Percentiles rank a stretch among this genome's conserved stretches.
phyloP scores from a whole-genome alignment of 1,140 invertebrate genomes.

The Trachelipus rathkii region DNA sequence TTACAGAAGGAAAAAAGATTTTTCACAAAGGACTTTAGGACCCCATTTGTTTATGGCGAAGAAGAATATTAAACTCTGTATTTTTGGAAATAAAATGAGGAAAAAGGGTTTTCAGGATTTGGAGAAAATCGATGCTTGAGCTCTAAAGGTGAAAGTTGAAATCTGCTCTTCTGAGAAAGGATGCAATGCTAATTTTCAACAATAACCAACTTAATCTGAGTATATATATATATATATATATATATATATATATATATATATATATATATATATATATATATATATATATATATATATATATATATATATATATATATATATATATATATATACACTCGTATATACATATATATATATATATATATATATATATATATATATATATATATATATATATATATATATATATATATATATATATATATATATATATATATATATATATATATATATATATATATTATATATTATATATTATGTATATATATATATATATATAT shows the following conservation, averaged over 20 bases:
- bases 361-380: constrained; percentile 13
- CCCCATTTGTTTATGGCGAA: too few species aligned
- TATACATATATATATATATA: constrained; percentile 7
- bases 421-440: constrained; percentile 13
- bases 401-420: constrained; percentile 11
- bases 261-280: constrained; percentile 8
- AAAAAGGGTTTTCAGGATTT: too few species aligned
- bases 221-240: constrained; percentile 5
- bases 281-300: constrained; percentile 11
- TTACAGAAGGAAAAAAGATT: too few species aligned
- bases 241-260: constrained; percentile 11
- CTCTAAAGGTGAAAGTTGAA: neutral
- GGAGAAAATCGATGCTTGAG: too few species aligned
- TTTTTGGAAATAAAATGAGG: too few species aligned
- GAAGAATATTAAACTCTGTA: too few species aligned
- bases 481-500: too few species aligned
- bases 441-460: neutral
- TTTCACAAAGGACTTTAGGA: too few species aligned
- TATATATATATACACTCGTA: neutral
- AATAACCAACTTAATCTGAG: too few species aligned
- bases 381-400: constrained; percentile 15
- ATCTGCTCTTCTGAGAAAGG: neutral
- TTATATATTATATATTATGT: too few species aligned
- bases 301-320: constrained; percentile 13
- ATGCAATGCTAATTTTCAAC: neutral